Evolutionary conservation across 2,888 invertebrate genomes (phyloP), one percentile per base, ranked within the genome.

Genomic region (Onchidella celtica): DNA sequence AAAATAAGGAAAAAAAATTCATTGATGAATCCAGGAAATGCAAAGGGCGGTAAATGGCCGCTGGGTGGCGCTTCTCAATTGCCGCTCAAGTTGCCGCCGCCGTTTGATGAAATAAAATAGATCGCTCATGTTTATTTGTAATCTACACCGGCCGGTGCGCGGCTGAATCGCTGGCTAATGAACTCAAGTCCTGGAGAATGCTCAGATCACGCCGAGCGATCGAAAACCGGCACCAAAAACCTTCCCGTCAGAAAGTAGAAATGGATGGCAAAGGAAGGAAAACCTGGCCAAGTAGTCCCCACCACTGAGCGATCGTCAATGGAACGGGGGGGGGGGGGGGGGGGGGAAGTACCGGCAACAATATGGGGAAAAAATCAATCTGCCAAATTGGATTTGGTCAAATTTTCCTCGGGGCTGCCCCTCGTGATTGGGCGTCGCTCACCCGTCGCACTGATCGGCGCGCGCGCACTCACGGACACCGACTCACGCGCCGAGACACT

Each of bases 81-180:
- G n/a, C n/a, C n/a, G n/a, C n/a, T n/a, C n/a, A n/a, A n/a, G n/a
- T n/a, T n/a, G n/a, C n/a, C n/a, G n/a, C n/a, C n/a, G n/a, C n/a
- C n/a, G n/a, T 32, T 72, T 24, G 32, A 72, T 55, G n/a, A 27
- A 61, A 73, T 61, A 27, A 73, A 73, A 73, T 73, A 59, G 59
- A 73, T 73, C 73, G 59, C 73, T 34, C 36, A 27, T 27, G 73
- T 73, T 73, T 73, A 73, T 59, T 73, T 73, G 73, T 73, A 59
- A 73, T 73, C 29, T 59, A 73, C 59, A 73, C 59, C 27, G 73
- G 59, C 73, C 36, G 59, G 2, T 11, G 36, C 34, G 34, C 24
- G 59, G 57, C 27, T 73, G 59, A 73, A 59, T 24, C 24, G 73
- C 36, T 27, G 36, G 73, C 59, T 73, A 73, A 73, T 73, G 73